Evolutionary conservation across 2,797 vertebrate genomes (phyloP), one percentile per base, ranked within the genome.

Genomic region (Scolopax rusticola): DNA sequence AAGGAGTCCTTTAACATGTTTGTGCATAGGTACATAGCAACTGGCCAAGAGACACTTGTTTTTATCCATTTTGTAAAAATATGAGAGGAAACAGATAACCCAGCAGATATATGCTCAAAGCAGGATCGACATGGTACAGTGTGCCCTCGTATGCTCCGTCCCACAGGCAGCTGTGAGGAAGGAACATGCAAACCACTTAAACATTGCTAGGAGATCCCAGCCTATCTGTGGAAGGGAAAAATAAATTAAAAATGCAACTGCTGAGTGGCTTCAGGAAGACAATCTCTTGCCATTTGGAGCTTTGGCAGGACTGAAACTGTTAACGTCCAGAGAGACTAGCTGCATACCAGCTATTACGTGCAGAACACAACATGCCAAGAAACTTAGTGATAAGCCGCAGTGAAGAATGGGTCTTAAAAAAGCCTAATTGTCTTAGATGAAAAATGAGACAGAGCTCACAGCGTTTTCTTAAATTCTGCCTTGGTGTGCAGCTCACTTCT

Each of bases 371-470:
- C 64, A 84, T 64, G 90, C 92, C 92, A 94, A 92, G 89, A 84
- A 89, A 86, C 73, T 76, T 23, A 19, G 63, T 27, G 87, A 96
- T 86, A 95, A 94, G 80, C 76, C 93, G 91, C 36, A 88, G 30
- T 51, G 89, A 94, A 93, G 79, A 97, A 93, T 64, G 51, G 54
- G 84, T 93, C 67, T 96, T 94, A 36, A 94, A 96, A 95, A 84
- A 87, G 80, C 77, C 53, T 95, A 88, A 95, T 93, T 90, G 93
- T 82, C 91, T 92, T 38, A 64, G 64, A 94, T 76, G 86, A 95
- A 89, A 95, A 96, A 95, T 71, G 70, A 96, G 88, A 90, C 65
- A 90, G 43, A 87, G 43, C 25, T 83, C 88, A 94, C 61, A 88
- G 6, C 73, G 65, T 83, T 89, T 97, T 93, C 91, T 94, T 79